A percentile compares a stretch with the other conserved stretches of the same genome.
phyloP scores from a whole-genome alignment of 1,140 invertebrate species.

The Lepidurus packardi region DNA sequence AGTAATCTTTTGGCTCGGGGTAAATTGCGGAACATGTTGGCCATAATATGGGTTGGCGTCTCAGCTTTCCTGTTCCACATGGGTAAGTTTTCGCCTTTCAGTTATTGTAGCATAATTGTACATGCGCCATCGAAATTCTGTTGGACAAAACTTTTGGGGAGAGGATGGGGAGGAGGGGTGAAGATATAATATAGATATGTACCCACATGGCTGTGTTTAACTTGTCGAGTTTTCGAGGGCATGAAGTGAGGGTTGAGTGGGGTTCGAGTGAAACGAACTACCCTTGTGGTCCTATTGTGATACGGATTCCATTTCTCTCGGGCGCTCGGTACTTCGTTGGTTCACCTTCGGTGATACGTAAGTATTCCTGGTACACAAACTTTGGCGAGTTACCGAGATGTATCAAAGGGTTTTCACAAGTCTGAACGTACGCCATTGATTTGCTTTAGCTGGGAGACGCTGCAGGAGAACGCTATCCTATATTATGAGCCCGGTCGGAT shows the following conservation, averaged over 20 bases:
- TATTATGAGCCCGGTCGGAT: no score
- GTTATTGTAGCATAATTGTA: background rate
- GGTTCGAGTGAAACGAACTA: background rate
- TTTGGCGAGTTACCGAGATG: background rate
- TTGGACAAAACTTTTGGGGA: background rate
- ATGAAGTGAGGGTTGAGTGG: conserved; percentile 10
- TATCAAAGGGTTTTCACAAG: background rate
- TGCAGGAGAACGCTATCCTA: background rate
- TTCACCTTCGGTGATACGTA: no score
- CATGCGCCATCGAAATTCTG: background rate
- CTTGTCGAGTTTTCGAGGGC: background rate
- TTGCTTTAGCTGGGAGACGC: background rate
- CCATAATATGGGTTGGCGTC: background rate
- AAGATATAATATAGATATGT: background rate
- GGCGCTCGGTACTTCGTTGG: background rate
- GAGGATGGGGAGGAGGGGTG: background rate
- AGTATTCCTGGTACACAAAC: background rate
- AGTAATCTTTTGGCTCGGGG: background rate
- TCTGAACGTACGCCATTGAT: background rate
- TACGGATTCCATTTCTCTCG: background rate
- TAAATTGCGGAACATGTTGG: background rate
- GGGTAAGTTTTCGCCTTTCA: background rate
- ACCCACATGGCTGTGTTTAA: background rate
- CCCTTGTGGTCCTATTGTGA: background rate
- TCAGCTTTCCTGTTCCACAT: conserved; percentile 9